A percentile compares a stretch with the other conserved stretches of the same genome.
Evolutionary conservation across 2,888 invertebrate genomes (phyloP).

Genomic region (Hedychridium roseum): DNA sequence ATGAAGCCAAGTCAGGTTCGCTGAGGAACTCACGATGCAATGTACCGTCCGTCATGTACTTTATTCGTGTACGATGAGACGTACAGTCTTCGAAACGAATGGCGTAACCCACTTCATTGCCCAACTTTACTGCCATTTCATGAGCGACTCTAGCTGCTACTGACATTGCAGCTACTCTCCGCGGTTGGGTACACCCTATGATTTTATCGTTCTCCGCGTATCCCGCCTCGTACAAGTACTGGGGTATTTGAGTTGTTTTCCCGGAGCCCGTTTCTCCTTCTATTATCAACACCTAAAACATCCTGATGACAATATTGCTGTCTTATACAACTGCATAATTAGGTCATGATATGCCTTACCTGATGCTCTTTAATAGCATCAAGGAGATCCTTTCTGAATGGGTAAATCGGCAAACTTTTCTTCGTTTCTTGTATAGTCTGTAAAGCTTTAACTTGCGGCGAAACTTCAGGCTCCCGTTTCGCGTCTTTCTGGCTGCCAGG

Average conservation of each 20-base stretch:
- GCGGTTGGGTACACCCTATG: conserved; percentile 94
- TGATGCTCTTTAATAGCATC: conserved; percentile 90
- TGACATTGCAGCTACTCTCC: conserved; percentile 99
- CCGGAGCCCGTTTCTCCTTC: conserved; percentile 99
- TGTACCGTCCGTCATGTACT: conserved; percentile 99
- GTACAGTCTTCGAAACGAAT: conserved; percentile 99
- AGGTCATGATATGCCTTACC: too few relatives aligned
- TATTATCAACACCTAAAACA: conserved; percentile 88
- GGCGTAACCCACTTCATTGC: conserved; percentile 88
- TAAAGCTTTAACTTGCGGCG: conserved; percentile 61
- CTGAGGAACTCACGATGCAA: conserved; percentile 95
- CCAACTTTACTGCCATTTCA: conserved; percentile 96
- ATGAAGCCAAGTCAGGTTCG: conserved; percentile 94
- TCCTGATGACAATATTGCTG: conserved; percentile 35
- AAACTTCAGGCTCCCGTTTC: conserved; percentile 31
- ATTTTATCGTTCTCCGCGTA: conserved; percentile 84
- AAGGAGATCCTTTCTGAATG: conserved; percentile 88
- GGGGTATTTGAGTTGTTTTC: conserved; percentile 99
- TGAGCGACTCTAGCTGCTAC: conserved; percentile 97
- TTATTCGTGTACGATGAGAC: conserved; percentile 93
- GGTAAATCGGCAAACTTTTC: conserved; percentile 91
- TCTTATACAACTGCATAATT: conserved; percentile 40
- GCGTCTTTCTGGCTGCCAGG: conserved; percentile 72
- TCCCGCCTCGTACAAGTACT: conserved; percentile 95
- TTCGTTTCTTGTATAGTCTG: conserved; percentile 86